phyloP scores from a whole-genome alignment of 2,797 vertebrate genomes.

The Synaphobranchus kaupii region DNA sequence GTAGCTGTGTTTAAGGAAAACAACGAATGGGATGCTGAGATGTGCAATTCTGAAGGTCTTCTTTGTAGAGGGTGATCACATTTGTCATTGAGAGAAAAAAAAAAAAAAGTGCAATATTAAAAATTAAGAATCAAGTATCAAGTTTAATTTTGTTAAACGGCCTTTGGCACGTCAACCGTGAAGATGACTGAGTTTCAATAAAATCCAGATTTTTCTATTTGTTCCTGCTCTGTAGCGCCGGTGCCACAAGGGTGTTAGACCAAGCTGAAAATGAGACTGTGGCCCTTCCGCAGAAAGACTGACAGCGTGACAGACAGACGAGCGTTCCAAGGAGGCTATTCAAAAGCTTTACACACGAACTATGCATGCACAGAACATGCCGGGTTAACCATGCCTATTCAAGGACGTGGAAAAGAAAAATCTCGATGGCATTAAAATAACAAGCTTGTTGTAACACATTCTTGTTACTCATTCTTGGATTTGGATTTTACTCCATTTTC shows the following conservation, averaged over 20 bases:
- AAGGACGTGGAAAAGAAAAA: not conserved
- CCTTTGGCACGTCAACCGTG: slow-evolving; percentile 47
- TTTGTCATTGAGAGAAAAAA: slow-evolving; percentile 28
- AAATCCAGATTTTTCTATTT: slow-evolving; percentile 35
- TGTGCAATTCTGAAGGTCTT: not conserved
- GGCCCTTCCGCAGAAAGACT: not conserved
- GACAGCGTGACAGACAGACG: slow-evolving; percentile 3
- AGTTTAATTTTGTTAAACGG: slow-evolving; percentile 37
- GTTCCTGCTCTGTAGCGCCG: slow-evolving; percentile 13
- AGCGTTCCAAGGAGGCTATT: not conserved
- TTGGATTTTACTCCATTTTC: not conserved
- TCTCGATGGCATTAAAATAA: not conserved
- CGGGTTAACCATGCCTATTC: not conserved
- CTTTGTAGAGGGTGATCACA: slow-evolving; percentile 24
- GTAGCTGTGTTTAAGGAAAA: not conserved
- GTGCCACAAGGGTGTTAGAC: not conserved
- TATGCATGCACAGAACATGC: not conserved
- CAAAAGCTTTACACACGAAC: slow-evolving; percentile 2
- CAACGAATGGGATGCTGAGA: not conserved
- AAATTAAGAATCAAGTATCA: slow-evolving; percentile 37
- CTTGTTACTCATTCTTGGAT: not conserved
- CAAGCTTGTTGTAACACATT: not conserved
- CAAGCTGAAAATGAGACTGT: slow-evolving; percentile 17
- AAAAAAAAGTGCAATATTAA: slow-evolving; percentile 26
- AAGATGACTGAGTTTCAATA: slow-evolving; percentile 55